Percentiles rank a stretch among this genome's conserved stretches.
Conservation (phyloP, 1,140 invertebrate species). For the Pomacea maculata region DNA sequence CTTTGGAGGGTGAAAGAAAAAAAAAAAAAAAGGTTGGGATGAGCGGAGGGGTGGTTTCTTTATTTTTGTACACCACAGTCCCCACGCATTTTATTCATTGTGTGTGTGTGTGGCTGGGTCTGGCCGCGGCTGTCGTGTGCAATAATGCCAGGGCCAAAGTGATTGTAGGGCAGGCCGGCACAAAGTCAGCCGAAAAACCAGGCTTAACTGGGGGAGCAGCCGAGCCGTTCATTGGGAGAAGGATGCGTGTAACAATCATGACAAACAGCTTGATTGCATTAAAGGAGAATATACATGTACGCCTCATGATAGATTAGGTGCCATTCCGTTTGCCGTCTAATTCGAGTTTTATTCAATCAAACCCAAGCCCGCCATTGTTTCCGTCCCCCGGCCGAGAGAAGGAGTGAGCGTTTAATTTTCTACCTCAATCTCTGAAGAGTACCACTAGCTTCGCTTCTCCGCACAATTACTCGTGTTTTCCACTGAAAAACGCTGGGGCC, state of each 20-base stretch:
- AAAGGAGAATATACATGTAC: conserved; percentile 31
- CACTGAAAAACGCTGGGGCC: conserved; percentile 25
- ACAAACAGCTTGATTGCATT: conserved; percentile 37
- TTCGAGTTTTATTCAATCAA: conserved; percentile 34
- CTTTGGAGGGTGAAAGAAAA: no score
- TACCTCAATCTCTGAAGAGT: conserved; percentile 35
- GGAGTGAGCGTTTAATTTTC: conserved; percentile 37
- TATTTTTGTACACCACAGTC: no score
- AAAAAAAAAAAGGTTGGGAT: no score
- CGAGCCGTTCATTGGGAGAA: conserved; percentile 5
- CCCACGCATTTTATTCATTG: no score
- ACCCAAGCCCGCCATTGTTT: conserved; percentile 22
- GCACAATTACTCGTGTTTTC: conserved; percentile 32
- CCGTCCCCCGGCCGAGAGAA: conserved; percentile 19
- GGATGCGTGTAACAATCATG: conserved; percentile 16
- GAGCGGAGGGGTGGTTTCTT: no score
- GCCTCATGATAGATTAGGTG: conserved; percentile 35
- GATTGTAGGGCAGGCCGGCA: neutral
- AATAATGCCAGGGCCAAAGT: no score
- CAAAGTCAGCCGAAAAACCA: neutral
- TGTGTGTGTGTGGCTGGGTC: no score
- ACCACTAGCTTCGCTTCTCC: conserved; percentile 20
- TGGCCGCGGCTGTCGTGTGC: no score
- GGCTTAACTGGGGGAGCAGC: neutral
- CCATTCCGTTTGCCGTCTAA: conserved; percentile 28